A percentile compares a stretch with the other conserved stretches of the same genome.
Conservation (phyloP, 1,140 invertebrate species). For the Palaemon carinicauda region DNA sequence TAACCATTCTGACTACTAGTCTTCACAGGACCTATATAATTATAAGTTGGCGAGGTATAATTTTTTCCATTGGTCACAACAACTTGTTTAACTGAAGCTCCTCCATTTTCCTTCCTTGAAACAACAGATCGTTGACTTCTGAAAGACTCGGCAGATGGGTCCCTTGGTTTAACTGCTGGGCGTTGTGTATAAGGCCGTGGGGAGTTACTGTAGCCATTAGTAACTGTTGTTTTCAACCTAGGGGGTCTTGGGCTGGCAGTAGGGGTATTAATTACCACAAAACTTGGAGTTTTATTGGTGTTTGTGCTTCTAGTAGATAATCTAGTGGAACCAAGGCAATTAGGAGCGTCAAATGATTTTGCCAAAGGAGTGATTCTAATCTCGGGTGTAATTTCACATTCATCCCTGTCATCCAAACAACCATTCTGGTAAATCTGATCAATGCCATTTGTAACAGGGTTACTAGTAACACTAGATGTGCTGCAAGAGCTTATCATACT, state of each 20-base stretch:
- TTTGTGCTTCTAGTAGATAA: conserved; percentile 37
- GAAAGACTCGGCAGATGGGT: conserved; percentile 29
- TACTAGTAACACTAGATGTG: conserved; percentile 22
- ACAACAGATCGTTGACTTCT: conserved; percentile 18
- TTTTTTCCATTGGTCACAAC: conserved; percentile 14
- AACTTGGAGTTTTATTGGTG: conserved; percentile 46
- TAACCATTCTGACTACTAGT: conserved; percentile 14
- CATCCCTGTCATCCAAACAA: conserved; percentile 11
- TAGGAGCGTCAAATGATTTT: not conserved
- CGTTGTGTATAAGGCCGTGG: not conserved
- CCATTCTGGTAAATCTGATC: conserved; percentile 30
- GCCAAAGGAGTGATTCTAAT: conserved; percentile 36
- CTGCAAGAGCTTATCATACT: conserved; percentile 37
- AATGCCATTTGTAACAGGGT: conserved; percentile 19
- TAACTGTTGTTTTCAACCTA: conserved; percentile 26
- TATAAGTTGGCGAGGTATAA: not conserved
- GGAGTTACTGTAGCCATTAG: not conserved
- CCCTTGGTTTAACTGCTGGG: conserved; percentile 10
- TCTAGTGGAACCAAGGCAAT: conserved; percentile 3
- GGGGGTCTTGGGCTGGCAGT: conserved; percentile 36
- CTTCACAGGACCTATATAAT: conserved; percentile 32
- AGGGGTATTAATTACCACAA: conserved; percentile 46
- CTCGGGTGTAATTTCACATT: conserved; percentile 25
- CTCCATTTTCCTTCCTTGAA: conserved; percentile 29
- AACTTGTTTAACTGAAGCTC: not conserved